phyloP scores from a whole-genome alignment of 2,888 invertebrate genomes.

The Odontomyia ornata region DNA sequence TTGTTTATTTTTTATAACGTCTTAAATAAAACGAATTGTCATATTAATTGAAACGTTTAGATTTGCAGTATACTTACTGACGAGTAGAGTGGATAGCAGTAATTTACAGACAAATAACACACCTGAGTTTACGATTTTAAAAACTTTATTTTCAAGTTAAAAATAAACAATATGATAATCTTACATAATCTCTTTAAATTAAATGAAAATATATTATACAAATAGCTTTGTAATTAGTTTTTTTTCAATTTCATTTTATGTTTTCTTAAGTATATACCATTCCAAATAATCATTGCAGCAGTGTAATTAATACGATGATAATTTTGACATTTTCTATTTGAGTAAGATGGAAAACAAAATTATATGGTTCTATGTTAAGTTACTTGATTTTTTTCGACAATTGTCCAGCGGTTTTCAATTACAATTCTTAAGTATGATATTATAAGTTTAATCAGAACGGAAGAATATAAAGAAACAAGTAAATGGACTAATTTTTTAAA shows the following conservation, averaged over 20 bases:
- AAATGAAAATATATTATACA: conserved; percentile 53
- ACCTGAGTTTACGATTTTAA: conserved; percentile 65
- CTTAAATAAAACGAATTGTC: too few species aligned
- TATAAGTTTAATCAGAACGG: neutral
- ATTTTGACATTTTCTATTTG: conserved; percentile 35
- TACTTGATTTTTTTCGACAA: conserved; percentile 41
- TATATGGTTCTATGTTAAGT: conserved; percentile 19
- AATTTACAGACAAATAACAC: too few species aligned
- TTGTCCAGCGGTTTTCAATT: conserved; percentile 45
- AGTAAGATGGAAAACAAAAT: conserved; percentile 32
- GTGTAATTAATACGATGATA: conserved; percentile 15
- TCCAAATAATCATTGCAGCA: conserved; percentile 40
- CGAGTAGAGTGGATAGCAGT: too few species aligned
- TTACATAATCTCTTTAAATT: conserved; percentile 60
- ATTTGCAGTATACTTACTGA: too few species aligned
- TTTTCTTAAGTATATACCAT: conserved; percentile 38
- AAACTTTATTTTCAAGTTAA: conserved; percentile 65
- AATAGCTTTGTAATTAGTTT: conserved; percentile 51
- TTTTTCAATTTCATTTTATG: conserved; percentile 50
- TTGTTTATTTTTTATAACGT: too few species aligned
- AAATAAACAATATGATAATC: conserved; percentile 64
- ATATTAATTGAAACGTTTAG: too few species aligned
- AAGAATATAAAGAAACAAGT: neutral
- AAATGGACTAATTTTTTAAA: neutral
- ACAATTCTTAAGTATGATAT: neutral